Evolutionary conservation across 2,888 invertebrate species (phyloP).

Genomic region (Cistogaster globosa): DNA sequence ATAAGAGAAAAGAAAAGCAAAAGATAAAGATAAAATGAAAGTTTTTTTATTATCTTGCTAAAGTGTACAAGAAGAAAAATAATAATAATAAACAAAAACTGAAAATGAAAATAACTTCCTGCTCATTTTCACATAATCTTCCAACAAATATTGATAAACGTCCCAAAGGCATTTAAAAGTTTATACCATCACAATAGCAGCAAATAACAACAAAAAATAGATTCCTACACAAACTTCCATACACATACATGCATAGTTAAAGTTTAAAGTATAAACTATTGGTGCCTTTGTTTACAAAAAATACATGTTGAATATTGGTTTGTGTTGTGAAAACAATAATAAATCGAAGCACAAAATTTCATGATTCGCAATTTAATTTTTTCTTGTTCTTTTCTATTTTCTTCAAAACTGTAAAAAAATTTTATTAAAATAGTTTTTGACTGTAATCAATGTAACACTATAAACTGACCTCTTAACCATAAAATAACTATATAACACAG

Average conservation of each 20-base stretch:
- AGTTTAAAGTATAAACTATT: conserved; percentile 26
- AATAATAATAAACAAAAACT: conserved; percentile 41
- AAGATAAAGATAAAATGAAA: conserved; percentile 51
- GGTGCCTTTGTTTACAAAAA: conserved; percentile 27
- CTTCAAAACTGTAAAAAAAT: conserved; percentile 26
- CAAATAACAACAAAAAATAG: conserved; percentile 9
- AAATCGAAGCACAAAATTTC: conserved; percentile 61
- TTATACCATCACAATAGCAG: conserved; percentile 28
- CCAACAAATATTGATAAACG: conserved; percentile 71
- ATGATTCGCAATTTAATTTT: not conserved
- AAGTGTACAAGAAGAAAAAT: conserved; percentile 38
- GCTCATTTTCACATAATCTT: conserved; percentile 71
- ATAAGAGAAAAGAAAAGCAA: conserved; percentile 16
- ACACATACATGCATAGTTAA: conserved; percentile 9
- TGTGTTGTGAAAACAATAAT: conserved; percentile 63
- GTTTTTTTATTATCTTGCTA: conserved; percentile 63
- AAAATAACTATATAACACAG: conserved; percentile 20
- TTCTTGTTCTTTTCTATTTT: not conserved
- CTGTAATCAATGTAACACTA: conserved; percentile 68
- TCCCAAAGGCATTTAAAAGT: conserved; percentile 69
- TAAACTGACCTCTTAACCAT: conserved; percentile 64
- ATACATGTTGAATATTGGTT: conserved; percentile 65
- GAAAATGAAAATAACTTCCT: conserved; percentile 69
- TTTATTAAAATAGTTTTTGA: conserved; percentile 65
- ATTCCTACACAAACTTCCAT: conserved; percentile 33